Evolutionary conservation across 1,140 invertebrate genomes (phyloP).

Genomic region (Cydia strobilella): DNA sequence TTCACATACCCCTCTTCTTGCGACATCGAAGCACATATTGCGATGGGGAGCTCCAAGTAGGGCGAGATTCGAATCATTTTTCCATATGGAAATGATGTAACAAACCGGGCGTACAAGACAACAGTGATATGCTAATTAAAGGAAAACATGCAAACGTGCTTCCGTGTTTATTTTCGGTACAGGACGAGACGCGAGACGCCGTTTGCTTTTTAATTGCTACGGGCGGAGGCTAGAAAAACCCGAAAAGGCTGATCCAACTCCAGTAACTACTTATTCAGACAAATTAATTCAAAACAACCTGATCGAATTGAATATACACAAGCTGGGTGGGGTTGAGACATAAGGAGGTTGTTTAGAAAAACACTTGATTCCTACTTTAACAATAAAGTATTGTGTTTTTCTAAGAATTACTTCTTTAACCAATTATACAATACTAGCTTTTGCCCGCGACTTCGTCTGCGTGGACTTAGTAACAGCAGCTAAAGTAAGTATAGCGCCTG

Average conservation of each 20-base stretch:
- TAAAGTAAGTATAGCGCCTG: no score
- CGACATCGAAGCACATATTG: constrained; percentile 52
- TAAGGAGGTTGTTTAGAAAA: no score
- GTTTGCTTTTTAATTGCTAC: constrained; percentile 57
- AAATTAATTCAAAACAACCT: constrained; percentile 11
- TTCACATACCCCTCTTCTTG: constrained; percentile 61
- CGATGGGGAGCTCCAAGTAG: constrained; percentile 43
- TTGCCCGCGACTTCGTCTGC: no score
- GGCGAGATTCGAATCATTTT: constrained; percentile 72
- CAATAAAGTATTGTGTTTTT: no score
- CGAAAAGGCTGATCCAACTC: neutral
- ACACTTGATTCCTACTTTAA: no score
- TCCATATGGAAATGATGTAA: constrained; percentile 78
- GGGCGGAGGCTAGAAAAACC: constrained; percentile 20
- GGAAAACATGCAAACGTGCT: constrained; percentile 68
- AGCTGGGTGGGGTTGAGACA: neutral
- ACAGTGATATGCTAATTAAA: constrained; percentile 79
- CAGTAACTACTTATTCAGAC: constrained; percentile 3
- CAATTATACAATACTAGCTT: no score
- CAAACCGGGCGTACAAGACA: constrained; percentile 72
- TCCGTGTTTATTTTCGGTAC: constrained; percentile 68
- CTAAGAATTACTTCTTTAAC: no score
- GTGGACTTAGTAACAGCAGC: no score
- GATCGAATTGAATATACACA: neutral
- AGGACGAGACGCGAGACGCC: constrained; percentile 53